Evolutionary conservation across 2,113 vertebrate genomes (phyloP).

Genomic region (Anolis sagrei): DNA sequence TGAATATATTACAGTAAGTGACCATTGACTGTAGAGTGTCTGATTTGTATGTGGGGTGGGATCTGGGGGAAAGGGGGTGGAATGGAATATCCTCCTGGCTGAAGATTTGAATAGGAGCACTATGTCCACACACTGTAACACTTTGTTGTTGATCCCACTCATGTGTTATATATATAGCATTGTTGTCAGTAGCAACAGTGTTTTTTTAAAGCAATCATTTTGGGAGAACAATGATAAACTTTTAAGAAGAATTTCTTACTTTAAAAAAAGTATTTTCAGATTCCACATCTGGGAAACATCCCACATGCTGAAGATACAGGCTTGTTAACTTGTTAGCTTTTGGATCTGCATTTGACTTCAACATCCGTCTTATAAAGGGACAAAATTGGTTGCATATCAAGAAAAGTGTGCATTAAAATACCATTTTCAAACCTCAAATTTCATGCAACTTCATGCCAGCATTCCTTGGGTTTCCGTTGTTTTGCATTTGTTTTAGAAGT

Average conservation of each 20-base stretch:
- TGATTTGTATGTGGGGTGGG: too few species aligned
- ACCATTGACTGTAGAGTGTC: background rate
- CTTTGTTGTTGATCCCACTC: background rate
- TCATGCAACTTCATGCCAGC: background rate
- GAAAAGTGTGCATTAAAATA: background rate
- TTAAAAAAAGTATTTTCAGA: background rate
- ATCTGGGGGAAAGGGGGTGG: background rate
- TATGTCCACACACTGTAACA: background rate
- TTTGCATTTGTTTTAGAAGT: background rate
- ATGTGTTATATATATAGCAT: background rate
- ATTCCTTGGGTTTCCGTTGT: background rate
- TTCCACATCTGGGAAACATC: background rate
- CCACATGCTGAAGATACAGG: background rate
- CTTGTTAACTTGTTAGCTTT: background rate
- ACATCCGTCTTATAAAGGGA: background rate
- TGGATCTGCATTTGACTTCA: background rate
- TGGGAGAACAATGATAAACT: background rate
- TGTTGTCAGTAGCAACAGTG: background rate
- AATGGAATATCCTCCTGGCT: background rate
- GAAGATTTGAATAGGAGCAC: background rate
- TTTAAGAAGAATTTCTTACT: background rate
- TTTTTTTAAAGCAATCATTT: background rate
- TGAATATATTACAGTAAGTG: background rate
- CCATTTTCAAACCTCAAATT: background rate
- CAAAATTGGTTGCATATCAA: background rate